phyloP scores from a whole-genome alignment of 2,113 vertebrate genomes.

The Emydocephalus ijimae region DNA sequence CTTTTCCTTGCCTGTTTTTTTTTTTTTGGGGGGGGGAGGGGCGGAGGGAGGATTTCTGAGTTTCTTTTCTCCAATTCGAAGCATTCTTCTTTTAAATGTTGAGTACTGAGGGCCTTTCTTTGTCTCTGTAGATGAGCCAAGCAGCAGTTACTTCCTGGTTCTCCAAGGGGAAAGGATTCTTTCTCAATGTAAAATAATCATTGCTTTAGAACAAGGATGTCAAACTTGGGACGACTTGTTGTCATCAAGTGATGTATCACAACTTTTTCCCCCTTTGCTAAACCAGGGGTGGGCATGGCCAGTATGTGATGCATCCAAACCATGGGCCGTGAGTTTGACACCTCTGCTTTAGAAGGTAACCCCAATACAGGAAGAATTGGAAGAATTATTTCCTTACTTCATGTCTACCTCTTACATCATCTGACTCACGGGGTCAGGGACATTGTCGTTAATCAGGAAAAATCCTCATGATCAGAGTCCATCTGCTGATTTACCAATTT shows the following conservation, averaged over 20 bases:
- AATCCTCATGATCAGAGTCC: background rate
- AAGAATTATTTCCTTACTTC: background rate
- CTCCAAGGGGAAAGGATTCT: background rate
- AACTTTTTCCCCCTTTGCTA: too few species aligned
- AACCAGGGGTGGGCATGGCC: too few species aligned
- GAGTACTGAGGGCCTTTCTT: background rate
- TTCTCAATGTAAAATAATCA: background rate
- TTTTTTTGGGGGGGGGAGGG: background rate
- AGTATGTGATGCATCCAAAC: too few species aligned
- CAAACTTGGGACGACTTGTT: background rate
- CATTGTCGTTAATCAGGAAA: background rate
- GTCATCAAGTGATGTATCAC: too few species aligned
- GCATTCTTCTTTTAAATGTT: background rate
- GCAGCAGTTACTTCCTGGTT: background rate
- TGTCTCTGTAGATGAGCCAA: background rate
- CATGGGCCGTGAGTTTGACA: background rate
- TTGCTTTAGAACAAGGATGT: background rate
- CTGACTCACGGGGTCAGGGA: background rate
- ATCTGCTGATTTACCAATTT: background rate
- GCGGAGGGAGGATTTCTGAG: background rate
- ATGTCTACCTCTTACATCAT: background rate
- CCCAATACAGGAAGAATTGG: background rate
- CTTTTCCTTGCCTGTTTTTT: background rate
- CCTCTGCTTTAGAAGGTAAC: background rate
- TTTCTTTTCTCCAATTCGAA: background rate